Conservation (phyloP, 2,888 invertebrate genomes). For the Miltochrista miniata region DNA sequence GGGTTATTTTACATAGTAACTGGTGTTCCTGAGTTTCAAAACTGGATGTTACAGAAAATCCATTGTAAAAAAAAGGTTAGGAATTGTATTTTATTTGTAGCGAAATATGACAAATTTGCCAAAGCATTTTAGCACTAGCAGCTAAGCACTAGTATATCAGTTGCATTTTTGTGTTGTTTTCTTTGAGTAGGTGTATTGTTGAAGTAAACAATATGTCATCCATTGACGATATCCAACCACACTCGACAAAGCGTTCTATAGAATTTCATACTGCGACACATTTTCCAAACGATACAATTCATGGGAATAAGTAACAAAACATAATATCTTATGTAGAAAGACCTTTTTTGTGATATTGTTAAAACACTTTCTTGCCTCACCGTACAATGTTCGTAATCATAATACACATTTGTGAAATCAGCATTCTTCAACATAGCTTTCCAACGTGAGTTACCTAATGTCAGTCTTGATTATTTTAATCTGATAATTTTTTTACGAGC, state of each 20-base stretch:
- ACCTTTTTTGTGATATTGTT: background rate
- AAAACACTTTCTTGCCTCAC: background rate
- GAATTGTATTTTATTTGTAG: too few species aligned
- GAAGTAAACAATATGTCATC: too few species aligned
- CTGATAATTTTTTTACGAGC: slow-evolving; percentile 17
- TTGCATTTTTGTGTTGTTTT: too few species aligned
- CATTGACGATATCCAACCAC: too few species aligned
- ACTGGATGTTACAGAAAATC: too few species aligned
- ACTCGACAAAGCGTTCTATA: background rate
- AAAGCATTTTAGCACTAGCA: too few species aligned
- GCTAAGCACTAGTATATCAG: too few species aligned
- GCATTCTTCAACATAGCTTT: slow-evolving; percentile 52
- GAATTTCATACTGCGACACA: background rate
- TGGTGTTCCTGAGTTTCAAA: too few species aligned
- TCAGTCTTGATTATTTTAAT: slow-evolving; percentile 32
- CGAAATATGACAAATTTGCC: too few species aligned
- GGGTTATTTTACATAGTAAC: too few species aligned
- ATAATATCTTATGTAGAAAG: background rate
- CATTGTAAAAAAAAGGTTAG: too few species aligned
- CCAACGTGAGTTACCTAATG: slow-evolving; percentile 42
- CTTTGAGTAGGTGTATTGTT: too few species aligned
- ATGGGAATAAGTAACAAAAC: background rate
- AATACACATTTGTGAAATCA: slow-evolving; percentile 42
- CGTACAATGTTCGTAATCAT: slow-evolving; percentile 6
- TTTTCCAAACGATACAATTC: background rate